Evolutionary conservation across 1,140 invertebrate species (phyloP).

Genomic region (Lepidurus apus): DNA sequence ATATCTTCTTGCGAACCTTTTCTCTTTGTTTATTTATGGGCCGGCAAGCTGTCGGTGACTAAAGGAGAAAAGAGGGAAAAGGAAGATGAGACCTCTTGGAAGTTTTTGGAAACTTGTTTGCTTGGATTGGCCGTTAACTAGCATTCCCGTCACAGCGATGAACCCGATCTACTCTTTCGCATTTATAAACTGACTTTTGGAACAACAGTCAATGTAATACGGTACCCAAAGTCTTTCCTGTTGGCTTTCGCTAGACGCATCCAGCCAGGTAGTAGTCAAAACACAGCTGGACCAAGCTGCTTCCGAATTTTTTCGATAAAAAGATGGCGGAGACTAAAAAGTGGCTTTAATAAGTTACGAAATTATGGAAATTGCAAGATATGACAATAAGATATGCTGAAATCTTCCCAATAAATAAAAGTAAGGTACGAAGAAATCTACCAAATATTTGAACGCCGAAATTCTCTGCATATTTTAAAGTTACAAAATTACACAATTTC

Average conservation of each 20-base stretch:
- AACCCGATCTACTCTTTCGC: not conserved
- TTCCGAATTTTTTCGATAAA: not conserved
- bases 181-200: not conserved
- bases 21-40: slow-evolving; percentile 16
- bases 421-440: no score
- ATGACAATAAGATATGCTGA: no score
- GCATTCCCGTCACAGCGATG: not conserved
- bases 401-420: no score
- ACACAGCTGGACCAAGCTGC: not conserved
- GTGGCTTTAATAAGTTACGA: no score
- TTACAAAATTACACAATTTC: no score
- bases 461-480: no score
- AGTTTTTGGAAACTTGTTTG: not conserved
- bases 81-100: not conserved
- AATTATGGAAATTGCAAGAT: no score
- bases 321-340: no score
- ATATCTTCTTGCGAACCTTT: not conserved
- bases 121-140: slow-evolving; percentile 12
- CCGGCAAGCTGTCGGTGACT: not conserved
- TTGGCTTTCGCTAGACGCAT: not conserved
- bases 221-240: not conserved
- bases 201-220: not conserved
- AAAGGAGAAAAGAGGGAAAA: not conserved
- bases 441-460: no score
- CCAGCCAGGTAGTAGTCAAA: not conserved